Evolutionary conservation across 1,140 invertebrate genomes (phyloP).

Genomic region (Trypoxylus dichotomus): DNA sequence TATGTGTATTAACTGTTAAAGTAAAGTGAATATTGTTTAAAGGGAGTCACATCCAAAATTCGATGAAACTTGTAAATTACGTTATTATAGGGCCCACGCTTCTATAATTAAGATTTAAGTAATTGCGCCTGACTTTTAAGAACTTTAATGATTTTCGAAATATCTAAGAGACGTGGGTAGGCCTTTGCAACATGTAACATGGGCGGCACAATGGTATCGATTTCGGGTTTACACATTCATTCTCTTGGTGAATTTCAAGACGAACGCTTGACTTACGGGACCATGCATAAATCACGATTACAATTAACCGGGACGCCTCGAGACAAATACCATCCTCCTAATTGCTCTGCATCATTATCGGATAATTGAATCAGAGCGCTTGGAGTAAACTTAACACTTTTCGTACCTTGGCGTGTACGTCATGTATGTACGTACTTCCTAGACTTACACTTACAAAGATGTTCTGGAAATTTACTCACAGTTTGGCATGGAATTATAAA

Average conservation of each 20-base stretch:
- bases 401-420: not conserved
- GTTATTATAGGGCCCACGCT: not conserved
- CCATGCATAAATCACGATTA: conserved; percentile 25
- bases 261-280: conserved; percentile 11
- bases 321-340: conserved; percentile 19
- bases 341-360: conserved; percentile 19
- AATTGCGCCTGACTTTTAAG: not conserved
- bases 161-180: not conserved
- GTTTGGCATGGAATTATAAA: not conserved
- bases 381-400: conserved; percentile 2
- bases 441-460: too few relatives aligned
- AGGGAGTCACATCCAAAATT: not conserved
- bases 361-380: conserved; percentile 18
- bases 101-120: not conserved
- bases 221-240: conserved; percentile 1
- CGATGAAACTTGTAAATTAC: not conserved
- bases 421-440: too few relatives aligned
- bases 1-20: too few relatives aligned
- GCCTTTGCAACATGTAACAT: not conserved
- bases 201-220: not conserved
- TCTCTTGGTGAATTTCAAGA: conserved; percentile 4
- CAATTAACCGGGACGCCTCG: conserved; percentile 15
- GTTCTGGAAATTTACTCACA: too few relatives aligned
- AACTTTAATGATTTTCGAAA: not conserved
- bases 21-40: not conserved